Conservation (phyloP, 2,113 vertebrate genomes). For the Tyto alba region DNA sequence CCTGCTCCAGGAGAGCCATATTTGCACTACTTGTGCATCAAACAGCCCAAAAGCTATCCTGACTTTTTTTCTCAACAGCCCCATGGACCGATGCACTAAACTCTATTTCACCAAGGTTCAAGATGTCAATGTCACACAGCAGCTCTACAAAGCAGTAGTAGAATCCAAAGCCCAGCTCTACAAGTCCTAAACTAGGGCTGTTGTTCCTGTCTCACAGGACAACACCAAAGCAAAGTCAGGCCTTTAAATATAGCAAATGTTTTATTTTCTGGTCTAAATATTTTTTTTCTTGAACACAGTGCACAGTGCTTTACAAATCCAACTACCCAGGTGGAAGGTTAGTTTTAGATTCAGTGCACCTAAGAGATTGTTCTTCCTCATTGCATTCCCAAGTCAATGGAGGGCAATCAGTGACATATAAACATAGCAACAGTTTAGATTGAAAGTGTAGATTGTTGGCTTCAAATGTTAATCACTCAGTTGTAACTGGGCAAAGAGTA, state of each 20-base stretch:
- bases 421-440: constrained; percentile 20
- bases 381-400: neutral
- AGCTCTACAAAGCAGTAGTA: neutral
- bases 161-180: neutral
- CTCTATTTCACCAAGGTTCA: rapidly evolving
- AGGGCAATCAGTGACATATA: neutral
- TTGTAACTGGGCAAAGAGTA: neutral
- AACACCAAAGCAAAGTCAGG: neutral
- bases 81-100: too few relatives aligned
- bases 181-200: neutral
- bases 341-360: neutral
- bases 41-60: neutral
- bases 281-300: neutral
- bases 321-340: neutral
- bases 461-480: neutral
- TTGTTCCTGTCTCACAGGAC: neutral
- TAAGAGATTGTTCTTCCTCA: neutral
- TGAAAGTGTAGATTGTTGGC: constrained; percentile 20
- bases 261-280: neutral
- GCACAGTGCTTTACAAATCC: neutral
- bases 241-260: neutral
- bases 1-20: neutral
- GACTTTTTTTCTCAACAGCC: neutral
- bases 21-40: neutral
- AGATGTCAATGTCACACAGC: neutral